Percentiles rank a stretch among this genome's conserved stretches.
Evolutionary conservation across 2,888 invertebrate genomes (phyloP).

Genomic region (Leptinotarsa peninsularis): DNA sequence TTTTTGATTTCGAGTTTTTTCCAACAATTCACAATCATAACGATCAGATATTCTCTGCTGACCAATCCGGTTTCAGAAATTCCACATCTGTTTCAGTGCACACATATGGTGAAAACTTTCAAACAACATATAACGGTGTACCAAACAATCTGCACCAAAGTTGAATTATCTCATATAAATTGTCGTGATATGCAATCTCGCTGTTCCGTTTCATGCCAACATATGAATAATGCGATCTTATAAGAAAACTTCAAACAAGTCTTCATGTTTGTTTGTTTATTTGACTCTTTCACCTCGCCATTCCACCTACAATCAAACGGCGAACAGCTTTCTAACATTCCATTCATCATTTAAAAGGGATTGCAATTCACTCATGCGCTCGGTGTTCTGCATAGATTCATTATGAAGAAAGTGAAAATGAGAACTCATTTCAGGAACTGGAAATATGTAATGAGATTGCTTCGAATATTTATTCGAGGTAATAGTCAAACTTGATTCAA

Average conservation of each 20-base stretch:
- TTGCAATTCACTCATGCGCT: constrained; percentile 13
- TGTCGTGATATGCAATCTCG: constrained; percentile 40
- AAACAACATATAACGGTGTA: background rate
- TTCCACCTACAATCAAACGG: constrained; percentile 58
- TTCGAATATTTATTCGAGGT: background rate
- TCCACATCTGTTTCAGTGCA: background rate
- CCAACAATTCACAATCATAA: too few species aligned
- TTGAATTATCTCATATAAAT: constrained; percentile 20
- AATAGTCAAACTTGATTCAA: background rate
- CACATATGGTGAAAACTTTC: constrained; percentile 8
- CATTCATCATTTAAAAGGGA: constrained; percentile 42
- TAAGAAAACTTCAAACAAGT: constrained; percentile 54
- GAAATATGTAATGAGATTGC: background rate
- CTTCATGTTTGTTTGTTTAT: constrained; percentile 52
- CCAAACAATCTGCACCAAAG: constrained; percentile 2
- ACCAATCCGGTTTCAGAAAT: background rate
- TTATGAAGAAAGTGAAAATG: constrained; percentile 20
- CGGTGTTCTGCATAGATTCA: constrained; percentile 15
- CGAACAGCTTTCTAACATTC: constrained; percentile 60
- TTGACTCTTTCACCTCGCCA: constrained; percentile 56
- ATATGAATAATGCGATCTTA: constrained; percentile 52
- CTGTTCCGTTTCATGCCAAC: constrained; percentile 50
- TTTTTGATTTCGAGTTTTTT: too few species aligned
- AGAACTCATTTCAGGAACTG: constrained; percentile 5
- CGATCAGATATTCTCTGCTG: too few species aligned